Evolutionary conservation across 2,888 invertebrate species (phyloP).

Genomic region (Prosapia bicincta): DNA sequence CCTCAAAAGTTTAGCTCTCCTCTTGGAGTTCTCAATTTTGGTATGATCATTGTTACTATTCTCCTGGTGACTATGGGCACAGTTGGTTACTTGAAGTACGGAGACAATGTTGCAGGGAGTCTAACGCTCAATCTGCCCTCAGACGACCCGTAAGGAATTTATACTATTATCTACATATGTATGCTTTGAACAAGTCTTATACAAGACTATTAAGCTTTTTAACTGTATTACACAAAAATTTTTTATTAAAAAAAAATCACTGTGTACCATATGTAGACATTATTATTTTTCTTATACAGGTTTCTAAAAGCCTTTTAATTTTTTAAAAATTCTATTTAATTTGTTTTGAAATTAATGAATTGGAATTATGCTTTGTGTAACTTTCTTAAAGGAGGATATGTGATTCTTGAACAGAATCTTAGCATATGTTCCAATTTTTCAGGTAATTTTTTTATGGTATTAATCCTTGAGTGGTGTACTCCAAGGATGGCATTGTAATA

Average conservation of each 20-base stretch:
- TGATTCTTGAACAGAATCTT: neutral
- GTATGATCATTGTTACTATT: constrained; percentile 75
- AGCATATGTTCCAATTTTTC: neutral
- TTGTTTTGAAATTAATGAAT: neutral
- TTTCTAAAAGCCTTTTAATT: neutral
- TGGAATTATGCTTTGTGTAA: neutral
- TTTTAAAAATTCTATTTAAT: neutral
- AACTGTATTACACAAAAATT: neutral
- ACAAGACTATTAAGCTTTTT: neutral
- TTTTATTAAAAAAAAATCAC: neutral
- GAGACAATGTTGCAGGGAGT: constrained; percentile 75
- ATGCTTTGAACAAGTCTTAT: neutral
- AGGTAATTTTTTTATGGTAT: too few species aligned
- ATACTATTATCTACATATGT: constrained; percentile 28
- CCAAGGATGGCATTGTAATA: too few species aligned
- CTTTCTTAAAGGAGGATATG: neutral
- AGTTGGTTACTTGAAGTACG: constrained; percentile 85
- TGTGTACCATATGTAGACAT: neutral
- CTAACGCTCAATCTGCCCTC: constrained; percentile 82
- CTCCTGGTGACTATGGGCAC: constrained; percentile 82
- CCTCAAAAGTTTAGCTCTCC: constrained; percentile 74
- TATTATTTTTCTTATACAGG: neutral
- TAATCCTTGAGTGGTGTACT: too few species aligned
- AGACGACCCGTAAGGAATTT: constrained; percentile 52
- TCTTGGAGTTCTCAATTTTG: constrained; percentile 84